Conservation (phyloP, 2,888 invertebrate species). For the Malthinus flaveolus region DNA sequence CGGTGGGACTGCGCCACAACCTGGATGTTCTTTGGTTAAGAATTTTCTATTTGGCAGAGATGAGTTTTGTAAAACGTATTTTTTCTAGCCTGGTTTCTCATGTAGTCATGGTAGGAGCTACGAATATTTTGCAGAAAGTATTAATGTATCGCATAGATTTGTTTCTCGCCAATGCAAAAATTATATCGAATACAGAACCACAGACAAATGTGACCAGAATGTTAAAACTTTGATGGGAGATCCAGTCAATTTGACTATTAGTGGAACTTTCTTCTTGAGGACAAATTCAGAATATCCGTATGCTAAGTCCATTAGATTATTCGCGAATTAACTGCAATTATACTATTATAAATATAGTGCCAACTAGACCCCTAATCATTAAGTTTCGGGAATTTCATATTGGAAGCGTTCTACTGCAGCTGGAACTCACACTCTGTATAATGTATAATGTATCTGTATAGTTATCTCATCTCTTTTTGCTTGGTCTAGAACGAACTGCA, state of each 20-base stretch:
- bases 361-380: too few relatives aligned
- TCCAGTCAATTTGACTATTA: not conserved
- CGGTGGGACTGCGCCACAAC: constrained; percentile 53
- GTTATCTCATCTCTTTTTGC: too few relatives aligned
- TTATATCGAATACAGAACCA: not conserved
- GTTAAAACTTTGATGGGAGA: not conserved
- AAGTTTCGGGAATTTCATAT: too few relatives aligned
- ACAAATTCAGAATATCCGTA: not conserved
- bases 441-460: too few relatives aligned
- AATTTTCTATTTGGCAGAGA: too few relatives aligned
- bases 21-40: constrained; percentile 10
- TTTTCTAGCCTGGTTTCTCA: not conserved
- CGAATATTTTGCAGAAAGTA: not conserved
- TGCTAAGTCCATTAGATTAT: too few relatives aligned
- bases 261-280: not conserved
- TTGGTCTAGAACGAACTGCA: too few relatives aligned
- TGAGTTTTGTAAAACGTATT: too few relatives aligned
- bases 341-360: too few relatives aligned
- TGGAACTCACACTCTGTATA: too few relatives aligned
- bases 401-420: too few relatives aligned
- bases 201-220: not conserved
- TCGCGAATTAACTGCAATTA: too few relatives aligned
- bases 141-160: not conserved
- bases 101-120: not conserved
- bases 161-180: not conserved